Conservation (phyloP, 2,888 invertebrate species). For the Sinohyriopsis cumingii region DNA sequence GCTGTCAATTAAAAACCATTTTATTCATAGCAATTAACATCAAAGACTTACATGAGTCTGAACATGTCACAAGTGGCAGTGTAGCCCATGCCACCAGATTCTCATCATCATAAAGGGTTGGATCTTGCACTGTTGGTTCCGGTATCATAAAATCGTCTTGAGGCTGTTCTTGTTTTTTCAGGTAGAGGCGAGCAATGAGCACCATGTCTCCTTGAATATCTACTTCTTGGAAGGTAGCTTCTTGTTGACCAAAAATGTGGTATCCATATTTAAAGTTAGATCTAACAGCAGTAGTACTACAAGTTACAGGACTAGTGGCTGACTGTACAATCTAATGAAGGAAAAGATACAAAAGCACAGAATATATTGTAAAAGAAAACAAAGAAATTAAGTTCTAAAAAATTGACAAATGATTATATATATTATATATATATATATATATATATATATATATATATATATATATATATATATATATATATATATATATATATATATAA, state of each 20-base stretch:
- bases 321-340: conserved; percentile 63
- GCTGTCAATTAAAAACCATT: too few species aligned
- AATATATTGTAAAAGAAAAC: not conserved
- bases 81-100: conserved; percentile 66
- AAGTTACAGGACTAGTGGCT: conserved; percentile 64
- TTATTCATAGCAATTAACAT: too few species aligned
- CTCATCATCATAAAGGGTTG: conserved; percentile 57
- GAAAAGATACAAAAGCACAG: conserved; percentile 1
- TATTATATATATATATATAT: too few species aligned
- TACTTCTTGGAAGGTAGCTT: conserved; percentile 65
- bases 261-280: conserved; percentile 66
- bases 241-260: conserved; percentile 70
- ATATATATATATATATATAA: too few species aligned
- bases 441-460: too few species aligned
- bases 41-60: conserved; percentile 45
- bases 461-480: too few species aligned
- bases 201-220: conserved; percentile 64
- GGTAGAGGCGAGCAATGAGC: conserved; percentile 65
- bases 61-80: conserved; percentile 54
- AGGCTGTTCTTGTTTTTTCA: conserved; percentile 43
- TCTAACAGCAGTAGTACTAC: conserved; percentile 65
- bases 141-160: conserved; percentile 40
- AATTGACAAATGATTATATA: too few species aligned
- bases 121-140: conserved; percentile 43
- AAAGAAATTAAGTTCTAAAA: too few species aligned